These are phyloP conservation scores for Eupithecia insigniata DNA, from an alignment of 2,888 invertebrate genomes.

Conservation along the genomic window DNA sequence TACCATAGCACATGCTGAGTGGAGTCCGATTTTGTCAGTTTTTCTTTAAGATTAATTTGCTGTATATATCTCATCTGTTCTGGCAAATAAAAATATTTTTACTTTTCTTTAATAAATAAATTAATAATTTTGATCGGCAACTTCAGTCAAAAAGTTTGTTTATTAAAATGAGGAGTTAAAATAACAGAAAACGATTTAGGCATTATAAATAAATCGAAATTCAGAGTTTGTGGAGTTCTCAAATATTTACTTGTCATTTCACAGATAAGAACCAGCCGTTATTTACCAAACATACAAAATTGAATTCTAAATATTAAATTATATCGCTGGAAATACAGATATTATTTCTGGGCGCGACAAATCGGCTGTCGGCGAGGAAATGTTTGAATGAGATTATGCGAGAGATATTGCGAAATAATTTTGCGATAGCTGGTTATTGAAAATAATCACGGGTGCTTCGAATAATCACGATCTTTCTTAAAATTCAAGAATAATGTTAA, in stretches of 20 bases:
- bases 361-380: conserved; percentile 29
- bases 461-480: not conserved
- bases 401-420: conserved; percentile 16
- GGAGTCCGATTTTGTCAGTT: no score
- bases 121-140: not conserved
- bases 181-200: not conserved
- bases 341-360: conserved; percentile 15
- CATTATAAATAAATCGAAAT: not conserved
- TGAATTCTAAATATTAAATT: conserved; percentile 14
- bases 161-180: not conserved
- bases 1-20: no score
- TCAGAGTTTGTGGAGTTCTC: not conserved
- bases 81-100: no score
- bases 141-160: not conserved
- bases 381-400: conserved; percentile 30
- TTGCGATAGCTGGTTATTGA: not conserved
- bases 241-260: conserved; percentile 21
- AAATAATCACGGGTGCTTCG: not conserved
- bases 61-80: no score
- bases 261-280: conserved; percentile 8
- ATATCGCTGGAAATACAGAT: conserved; percentile 8
- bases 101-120: no score
- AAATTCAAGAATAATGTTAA: no score
- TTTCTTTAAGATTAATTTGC: no score
- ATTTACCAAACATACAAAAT: conserved; percentile 20